Evolutionary conservation across 2,888 invertebrate genomes (phyloP), one percentile per base, ranked within the genome.

Genomic region (Griposia aprilina): DNA sequence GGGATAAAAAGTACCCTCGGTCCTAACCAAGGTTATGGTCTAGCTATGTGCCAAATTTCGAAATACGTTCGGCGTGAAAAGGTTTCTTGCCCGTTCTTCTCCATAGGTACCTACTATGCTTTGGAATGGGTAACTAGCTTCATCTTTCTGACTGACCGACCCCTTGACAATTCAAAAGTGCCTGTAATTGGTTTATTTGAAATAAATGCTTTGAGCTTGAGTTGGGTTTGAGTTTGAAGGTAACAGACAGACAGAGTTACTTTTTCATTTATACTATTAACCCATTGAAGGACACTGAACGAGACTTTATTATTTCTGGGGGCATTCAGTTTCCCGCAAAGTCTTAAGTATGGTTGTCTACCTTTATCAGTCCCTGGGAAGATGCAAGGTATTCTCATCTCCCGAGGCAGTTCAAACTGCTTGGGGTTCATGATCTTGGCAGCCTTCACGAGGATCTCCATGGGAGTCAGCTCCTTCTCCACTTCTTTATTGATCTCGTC

Each of bases 361-460:
- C 82, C 83, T 80, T 98, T 98, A 88, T 98, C 98, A 76, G 98
- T 98, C 4, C 99, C 99, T 1, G 99, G 98, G 92, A 99, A 98
- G 72, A 97, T 97, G 81, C 98, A 98, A 45, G 98, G 98, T 87
- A 98, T 96, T 85, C 97, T 97, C 95, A 99, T 97, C 90, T 99
- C 98, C 69, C 97, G 96, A 0, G 99, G 99, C 89, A 99, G 95
- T 90, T 98, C 98, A 94, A 99, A 99, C 95, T 99, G 99, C 88
- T 97, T 97, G 0, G 99, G 99, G 96, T 99, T 99, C 94, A 98
- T 97, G 80, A 98, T 97, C 87, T 97, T 98, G 3, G 99, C 99
- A 0, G 98, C 99, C 89, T 98, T 97, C 73, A 99, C 98, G 30
- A 99, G 96, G 65, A 98, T 97, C 90, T 98, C 98, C 93, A 99